phyloP scores from a whole-genome alignment of 2,113 vertebrate genomes.

The Serilophus lunatus region DNA sequence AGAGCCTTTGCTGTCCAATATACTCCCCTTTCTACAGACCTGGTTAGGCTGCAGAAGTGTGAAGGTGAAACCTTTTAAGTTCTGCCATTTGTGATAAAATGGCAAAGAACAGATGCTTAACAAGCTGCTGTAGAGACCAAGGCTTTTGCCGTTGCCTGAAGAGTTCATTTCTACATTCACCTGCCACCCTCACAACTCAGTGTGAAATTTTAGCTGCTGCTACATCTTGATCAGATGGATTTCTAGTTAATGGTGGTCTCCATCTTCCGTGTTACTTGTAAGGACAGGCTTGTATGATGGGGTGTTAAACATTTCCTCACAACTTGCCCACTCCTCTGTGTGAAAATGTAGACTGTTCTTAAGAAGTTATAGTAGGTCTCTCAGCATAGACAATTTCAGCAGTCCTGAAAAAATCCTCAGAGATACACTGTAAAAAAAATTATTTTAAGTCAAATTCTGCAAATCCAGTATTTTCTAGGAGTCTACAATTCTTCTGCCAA shows the following conservation, averaged over 20 bases:
- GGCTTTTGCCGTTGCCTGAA: neutral
- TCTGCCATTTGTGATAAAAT: neutral
- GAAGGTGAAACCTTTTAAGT: neutral
- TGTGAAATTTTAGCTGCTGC: neutral
- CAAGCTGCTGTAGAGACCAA: neutral
- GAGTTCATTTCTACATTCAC: neutral
- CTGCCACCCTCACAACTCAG: neutral
- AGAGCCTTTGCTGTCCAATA: neutral
- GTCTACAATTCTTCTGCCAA: neutral
- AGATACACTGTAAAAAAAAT: neutral
- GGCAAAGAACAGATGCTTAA: neutral
- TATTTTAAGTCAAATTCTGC: neutral
- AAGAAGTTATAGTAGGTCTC: neutral
- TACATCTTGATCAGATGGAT: neutral
- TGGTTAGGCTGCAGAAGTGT: neutral
- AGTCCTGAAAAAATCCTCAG: neutral
- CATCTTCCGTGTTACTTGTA: neutral
- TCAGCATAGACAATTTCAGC: neutral
- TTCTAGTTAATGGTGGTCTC: neutral
- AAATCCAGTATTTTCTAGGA: neutral
- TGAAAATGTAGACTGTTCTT: neutral
- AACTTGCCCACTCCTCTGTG: neutral
- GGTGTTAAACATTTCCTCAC: neutral
- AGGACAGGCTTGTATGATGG: neutral
- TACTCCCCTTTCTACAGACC: neutral